phyloP scores from a whole-genome alignment of 2,888 invertebrate genomes.

The Drosophila rellima region DNA sequence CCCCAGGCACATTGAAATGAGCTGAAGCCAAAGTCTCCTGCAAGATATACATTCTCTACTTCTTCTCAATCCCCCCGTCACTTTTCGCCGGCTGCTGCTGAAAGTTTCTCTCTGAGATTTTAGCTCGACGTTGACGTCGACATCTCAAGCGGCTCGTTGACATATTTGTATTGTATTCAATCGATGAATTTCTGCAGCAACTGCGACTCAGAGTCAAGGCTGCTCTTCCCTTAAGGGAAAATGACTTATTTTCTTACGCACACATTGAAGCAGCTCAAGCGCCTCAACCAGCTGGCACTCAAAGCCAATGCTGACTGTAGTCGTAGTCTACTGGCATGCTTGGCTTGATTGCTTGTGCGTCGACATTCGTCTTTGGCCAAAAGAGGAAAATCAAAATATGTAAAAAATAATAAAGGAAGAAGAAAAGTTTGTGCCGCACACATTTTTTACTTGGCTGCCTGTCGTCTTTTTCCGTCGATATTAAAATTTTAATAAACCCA shows the following conservation, averaged over 20 bases:
- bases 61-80: background rate
- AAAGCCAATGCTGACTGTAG: conserved; percentile 6
- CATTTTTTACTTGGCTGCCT: conserved; percentile 77
- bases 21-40: conserved; percentile 48
- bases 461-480: conserved; percentile 77
- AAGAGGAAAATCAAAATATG: conserved; percentile 6
- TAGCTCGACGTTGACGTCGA: conserved; percentile 64
- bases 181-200: conserved; percentile 78
- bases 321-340: conserved; percentile 31
- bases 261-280: conserved; percentile 62
- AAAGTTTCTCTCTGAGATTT: conserved; percentile 69
- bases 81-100: conserved; percentile 4
- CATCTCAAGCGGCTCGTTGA: conserved; percentile 82
- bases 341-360: conserved; percentile 71
- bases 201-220: conserved; percentile 34
- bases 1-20: conserved; percentile 76
- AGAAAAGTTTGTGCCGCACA: conserved; percentile 70
- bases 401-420: conserved; percentile 1
- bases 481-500: conserved; percentile 81
- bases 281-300: conserved; percentile 31
- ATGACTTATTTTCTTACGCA: conserved; percentile 83
- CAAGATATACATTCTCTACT: conserved; percentile 10
- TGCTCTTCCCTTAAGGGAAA: conserved; percentile 72
- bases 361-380: conserved; percentile 65
- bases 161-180: conserved; percentile 82